Conservation (phyloP, 2,797 vertebrate genomes). For the Ceyx erithaca region DNA sequence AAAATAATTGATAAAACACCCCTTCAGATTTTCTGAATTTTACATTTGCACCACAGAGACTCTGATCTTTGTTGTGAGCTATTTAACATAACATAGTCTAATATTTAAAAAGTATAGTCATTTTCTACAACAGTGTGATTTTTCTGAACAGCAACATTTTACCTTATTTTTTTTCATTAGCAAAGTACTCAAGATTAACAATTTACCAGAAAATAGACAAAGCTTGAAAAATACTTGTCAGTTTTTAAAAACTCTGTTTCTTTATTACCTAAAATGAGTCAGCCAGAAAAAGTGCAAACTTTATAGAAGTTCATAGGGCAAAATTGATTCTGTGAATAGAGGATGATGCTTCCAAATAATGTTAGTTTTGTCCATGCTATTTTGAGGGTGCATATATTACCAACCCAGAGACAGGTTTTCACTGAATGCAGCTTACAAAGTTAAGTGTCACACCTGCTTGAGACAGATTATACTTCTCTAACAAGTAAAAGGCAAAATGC, state of each 20-base stretch:
- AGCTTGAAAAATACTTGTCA: background rate
- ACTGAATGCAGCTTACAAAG: background rate
- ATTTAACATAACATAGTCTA: background rate
- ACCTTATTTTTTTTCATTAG: background rate
- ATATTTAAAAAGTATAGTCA: background rate
- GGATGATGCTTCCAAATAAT: background rate
- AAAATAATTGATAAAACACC: background rate
- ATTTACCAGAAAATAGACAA: background rate
- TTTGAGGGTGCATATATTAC: too few relatives aligned
- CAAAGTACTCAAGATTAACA: background rate
- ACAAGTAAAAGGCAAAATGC: background rate
- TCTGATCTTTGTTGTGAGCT: background rate
- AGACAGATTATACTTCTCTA: background rate
- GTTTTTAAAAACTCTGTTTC: background rate
- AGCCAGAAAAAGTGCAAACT: background rate
- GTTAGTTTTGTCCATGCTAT: background rate
- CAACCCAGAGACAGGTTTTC: background rate
- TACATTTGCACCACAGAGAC: background rate
- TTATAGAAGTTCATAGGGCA: background rate
- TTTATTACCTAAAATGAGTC: background rate
- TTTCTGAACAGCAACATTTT: background rate
- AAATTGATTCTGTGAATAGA: background rate
- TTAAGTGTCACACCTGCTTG: background rate
- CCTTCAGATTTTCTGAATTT: background rate
- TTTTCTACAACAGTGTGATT: background rate